A percentile compares a stretch with the other conserved stretches of the same genome.
Evolutionary conservation across 1,140 invertebrate species (phyloP).

Genomic region (Bombus difficillimus): DNA sequence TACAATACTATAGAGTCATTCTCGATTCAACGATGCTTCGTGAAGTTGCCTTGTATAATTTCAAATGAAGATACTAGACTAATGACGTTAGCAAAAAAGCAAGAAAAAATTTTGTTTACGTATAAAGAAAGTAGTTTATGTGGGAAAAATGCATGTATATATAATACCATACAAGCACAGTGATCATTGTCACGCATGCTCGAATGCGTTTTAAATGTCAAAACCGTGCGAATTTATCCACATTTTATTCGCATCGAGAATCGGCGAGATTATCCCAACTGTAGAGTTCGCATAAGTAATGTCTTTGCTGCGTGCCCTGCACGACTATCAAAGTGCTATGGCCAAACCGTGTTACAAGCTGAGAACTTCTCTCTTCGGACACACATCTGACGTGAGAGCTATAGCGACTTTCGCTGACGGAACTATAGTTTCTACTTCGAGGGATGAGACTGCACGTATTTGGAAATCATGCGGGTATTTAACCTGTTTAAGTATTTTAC

Average conservation of each 20-base stretch:
- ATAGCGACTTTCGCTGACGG: conserved; percentile 87
- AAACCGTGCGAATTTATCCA: conserved; percentile 38
- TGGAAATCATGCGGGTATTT: conserved; percentile 91
- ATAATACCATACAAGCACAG: not conserved
- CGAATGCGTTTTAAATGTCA: conserved; percentile 43
- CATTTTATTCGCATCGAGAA: conserved; percentile 8
- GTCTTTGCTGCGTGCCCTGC: conserved; percentile 25
- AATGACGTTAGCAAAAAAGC: conserved; percentile 26
- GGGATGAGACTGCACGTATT: conserved; percentile 92
- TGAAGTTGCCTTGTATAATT: not conserved
- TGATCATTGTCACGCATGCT: conserved; percentile 38
- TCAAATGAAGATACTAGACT: not conserved
- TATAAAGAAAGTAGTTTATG: not conserved
- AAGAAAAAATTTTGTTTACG: conserved; percentile 10
- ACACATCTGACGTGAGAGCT: conserved; percentile 92
- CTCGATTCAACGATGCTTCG: too few species aligned
- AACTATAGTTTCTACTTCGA: conserved; percentile 91
- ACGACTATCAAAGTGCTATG: conserved; percentile 32
- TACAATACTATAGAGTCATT: not conserved
- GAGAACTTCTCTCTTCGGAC: conserved; percentile 89
- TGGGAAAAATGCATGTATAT: not conserved
- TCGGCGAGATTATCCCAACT: conserved; percentile 15
- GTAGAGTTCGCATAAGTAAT: conserved; percentile 11
- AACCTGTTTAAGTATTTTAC: conserved; percentile 8
- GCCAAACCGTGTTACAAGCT: conserved; percentile 85